phyloP scores from a whole-genome alignment of 2,888 invertebrate species.

The Epinotia ramella region DNA sequence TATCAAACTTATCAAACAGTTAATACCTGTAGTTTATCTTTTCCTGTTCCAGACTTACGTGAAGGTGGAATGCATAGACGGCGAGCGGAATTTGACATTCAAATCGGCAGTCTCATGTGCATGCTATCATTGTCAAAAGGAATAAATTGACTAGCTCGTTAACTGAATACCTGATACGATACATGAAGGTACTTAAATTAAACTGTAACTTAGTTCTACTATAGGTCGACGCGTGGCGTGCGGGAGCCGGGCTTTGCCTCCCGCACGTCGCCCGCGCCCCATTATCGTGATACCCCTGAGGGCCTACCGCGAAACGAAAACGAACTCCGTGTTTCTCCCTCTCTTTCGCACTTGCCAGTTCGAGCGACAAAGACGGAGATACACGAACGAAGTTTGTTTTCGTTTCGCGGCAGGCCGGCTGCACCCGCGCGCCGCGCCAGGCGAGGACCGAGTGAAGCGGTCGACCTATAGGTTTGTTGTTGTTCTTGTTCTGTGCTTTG shows the following conservation, averaged over 20 bases:
- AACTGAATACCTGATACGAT: background rate
- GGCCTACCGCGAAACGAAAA: no score
- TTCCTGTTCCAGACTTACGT: slow-evolving; percentile 87
- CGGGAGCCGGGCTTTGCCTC: no score
- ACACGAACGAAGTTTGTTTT: no score
- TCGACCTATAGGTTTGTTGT: background rate
- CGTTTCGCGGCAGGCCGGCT: no score
- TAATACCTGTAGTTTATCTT: background rate
- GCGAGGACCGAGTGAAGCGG: no score
- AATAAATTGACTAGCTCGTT: slow-evolving; percentile 59
- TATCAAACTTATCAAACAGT: no score
- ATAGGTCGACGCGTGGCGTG: background rate
- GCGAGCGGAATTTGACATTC: slow-evolving; percentile 90
- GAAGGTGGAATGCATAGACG: slow-evolving; percentile 91
- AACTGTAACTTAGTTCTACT: background rate
- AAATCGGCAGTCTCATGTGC: slow-evolving; percentile 93
- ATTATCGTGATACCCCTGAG: no score
- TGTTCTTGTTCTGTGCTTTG: slow-evolving; percentile 12
- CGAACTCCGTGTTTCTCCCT: no score
- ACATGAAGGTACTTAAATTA: background rate
- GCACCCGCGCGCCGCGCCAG: no score
- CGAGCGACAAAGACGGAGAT: no score
- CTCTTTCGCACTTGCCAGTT: no score
- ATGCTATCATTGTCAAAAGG: slow-evolving; percentile 95
- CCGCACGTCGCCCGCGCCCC: no score